A percentile compares a stretch with the other conserved stretches of the same genome.
phyloP scores from a whole-genome alignment of 1,140 invertebrate species.

The silkworm (Bombyx mori) region DNA sequence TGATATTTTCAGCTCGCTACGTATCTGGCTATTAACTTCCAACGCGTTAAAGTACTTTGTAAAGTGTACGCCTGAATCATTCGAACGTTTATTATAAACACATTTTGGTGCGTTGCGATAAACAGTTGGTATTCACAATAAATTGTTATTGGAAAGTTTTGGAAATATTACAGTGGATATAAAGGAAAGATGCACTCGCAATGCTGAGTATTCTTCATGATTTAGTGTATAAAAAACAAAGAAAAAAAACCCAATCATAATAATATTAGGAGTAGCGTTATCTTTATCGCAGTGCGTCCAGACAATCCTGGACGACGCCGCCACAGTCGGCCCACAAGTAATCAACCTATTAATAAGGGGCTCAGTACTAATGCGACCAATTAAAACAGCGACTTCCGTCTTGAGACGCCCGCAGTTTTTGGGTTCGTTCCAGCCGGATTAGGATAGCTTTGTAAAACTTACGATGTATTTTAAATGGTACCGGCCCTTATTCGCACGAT shows the following conservation, averaged over 20 bases:
- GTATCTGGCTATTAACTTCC: slow-evolving; percentile 49
- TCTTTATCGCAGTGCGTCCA: slow-evolving; percentile 7
- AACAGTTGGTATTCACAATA: no score
- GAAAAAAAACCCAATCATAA: no score
- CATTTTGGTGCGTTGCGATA: no score
- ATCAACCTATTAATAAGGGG: slow-evolving; percentile 69
- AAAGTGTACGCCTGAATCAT: slow-evolving; percentile 42
- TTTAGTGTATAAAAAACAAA: no score
- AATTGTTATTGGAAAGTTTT: no score
- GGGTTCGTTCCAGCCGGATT: slow-evolving; percentile 63
- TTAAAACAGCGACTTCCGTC: slow-evolving; percentile 61
- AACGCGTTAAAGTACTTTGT: slow-evolving; percentile 53
- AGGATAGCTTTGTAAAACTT: slow-evolving; percentile 39
- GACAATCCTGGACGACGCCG: slow-evolving; percentile 25
- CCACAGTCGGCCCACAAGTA: slow-evolving; percentile 49
- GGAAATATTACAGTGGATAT: no score
- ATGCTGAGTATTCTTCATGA: no score
- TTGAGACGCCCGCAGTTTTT: slow-evolving; percentile 68
- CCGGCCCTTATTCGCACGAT: slow-evolving; percentile 17
- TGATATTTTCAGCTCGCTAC: slow-evolving; percentile 55
- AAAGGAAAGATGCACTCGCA: no score
- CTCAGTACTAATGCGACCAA: slow-evolving; percentile 63
- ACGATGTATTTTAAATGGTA: slow-evolving; percentile 17
- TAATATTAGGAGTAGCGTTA: no score
- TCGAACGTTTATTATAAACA: slow-evolving; percentile 5